Evolutionary conservation across 2,888 invertebrate species (phyloP).

Genomic region (Diarsia brunnea): DNA sequence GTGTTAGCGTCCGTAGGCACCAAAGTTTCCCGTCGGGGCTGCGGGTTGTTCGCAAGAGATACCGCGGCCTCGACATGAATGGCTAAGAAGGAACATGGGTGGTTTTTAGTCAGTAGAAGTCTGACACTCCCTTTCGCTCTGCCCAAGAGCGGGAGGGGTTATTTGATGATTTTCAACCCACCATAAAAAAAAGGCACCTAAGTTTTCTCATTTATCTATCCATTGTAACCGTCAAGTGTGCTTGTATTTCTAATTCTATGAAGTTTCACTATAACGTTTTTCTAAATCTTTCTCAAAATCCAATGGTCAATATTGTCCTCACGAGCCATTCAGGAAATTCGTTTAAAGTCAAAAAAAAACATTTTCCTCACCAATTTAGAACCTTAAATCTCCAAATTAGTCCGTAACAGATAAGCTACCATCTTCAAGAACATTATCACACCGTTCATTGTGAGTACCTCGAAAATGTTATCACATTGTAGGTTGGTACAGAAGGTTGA

Average conservation of each 20-base stretch:
- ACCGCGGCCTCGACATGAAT: no score
- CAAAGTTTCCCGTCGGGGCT: no score
- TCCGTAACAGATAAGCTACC: conserved; percentile 38
- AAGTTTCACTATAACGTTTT: background rate
- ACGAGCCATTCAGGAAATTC: background rate
- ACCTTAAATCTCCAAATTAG: conserved; percentile 52
- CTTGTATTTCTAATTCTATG: background rate
- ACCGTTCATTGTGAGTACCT: conserved; percentile 55
- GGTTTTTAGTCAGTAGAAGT: no score
- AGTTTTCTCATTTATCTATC: no score
- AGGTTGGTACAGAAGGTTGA: background rate
- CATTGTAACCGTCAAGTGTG: background rate
- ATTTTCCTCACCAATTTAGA: background rate
- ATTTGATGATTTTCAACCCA: no score
- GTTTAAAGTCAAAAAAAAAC: background rate
- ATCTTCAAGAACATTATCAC: conserved; percentile 62
- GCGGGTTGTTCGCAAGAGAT: no score
- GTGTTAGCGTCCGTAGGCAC: no score
- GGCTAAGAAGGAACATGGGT: no score
- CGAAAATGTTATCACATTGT: conserved; percentile 42
- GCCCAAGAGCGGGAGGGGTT: no score
- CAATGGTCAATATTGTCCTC: background rate
- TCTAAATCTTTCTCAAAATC: rapidly evolving
- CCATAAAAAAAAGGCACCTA: no score
- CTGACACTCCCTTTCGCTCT: no score